Conservation (phyloP, 2,888 invertebrate species). For the Mimas tiliae region DNA sequence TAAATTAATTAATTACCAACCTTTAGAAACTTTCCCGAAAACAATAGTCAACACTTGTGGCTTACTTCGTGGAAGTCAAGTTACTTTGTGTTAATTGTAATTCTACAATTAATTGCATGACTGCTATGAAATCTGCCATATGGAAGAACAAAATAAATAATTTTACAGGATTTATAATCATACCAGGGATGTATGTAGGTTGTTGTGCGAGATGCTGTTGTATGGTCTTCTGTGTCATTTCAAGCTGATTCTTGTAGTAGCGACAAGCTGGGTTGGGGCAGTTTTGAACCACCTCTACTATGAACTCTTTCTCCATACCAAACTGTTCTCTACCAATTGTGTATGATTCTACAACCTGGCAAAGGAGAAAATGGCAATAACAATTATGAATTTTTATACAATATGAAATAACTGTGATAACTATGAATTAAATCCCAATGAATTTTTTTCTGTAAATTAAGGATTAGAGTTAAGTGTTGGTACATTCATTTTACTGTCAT, state of each 20-base stretch:
- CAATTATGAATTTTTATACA: neutral
- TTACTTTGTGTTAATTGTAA: too few relatives aligned
- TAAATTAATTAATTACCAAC: too few relatives aligned
- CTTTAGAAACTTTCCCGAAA: too few relatives aligned
- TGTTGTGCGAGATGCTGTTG: conserved; percentile 87
- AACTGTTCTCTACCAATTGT: conserved; percentile 93
- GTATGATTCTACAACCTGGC: conserved; percentile 91
- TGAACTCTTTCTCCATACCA: conserved; percentile 96
- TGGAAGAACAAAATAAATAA: neutral
- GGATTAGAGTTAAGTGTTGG: too few relatives aligned
- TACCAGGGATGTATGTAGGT: conserved; percentile 82
- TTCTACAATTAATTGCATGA: too few relatives aligned
- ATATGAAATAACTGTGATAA: neutral
- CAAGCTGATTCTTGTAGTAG: conserved; percentile 93
- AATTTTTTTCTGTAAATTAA: too few relatives aligned
- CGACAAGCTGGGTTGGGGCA: conserved; percentile 95
- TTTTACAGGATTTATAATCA: conserved; percentile 43
- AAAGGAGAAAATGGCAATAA: conserved; percentile 17
- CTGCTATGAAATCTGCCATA: neutral
- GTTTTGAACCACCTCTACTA: conserved; percentile 94
- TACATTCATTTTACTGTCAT: too few relatives aligned
- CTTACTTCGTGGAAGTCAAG: too few relatives aligned
- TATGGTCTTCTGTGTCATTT: conserved; percentile 88
- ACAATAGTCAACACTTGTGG: too few relatives aligned
- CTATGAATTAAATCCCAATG: too few relatives aligned